phyloP scores from a whole-genome alignment of 2,113 vertebrate species.

The Psettodes erumei region DNA sequence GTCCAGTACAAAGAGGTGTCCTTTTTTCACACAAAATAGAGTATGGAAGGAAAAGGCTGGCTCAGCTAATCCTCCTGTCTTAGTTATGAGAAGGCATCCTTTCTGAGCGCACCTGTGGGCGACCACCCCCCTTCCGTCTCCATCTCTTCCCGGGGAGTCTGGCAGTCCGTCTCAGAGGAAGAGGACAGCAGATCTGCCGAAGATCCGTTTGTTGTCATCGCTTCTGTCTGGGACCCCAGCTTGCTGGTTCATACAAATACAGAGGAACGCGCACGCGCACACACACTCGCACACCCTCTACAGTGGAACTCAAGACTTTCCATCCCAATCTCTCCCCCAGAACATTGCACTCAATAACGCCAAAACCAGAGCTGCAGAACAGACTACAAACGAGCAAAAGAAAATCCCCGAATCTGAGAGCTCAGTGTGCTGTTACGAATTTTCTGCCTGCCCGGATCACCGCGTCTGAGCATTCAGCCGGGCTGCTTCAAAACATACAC shows the following conservation, averaged over 20 bases:
- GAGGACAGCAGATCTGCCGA: conserved; percentile 13
- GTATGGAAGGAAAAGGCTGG: background rate
- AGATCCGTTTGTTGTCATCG: conserved; percentile 34
- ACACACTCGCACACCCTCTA: background rate
- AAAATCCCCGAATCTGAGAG: conserved; percentile 61
- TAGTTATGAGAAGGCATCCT: conserved; percentile 11
- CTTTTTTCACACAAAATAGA: conserved; percentile 24
- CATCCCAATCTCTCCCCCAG: conserved; percentile 32
- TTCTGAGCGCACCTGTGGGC: conserved; percentile 20
- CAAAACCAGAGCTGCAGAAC: conserved; percentile 62
- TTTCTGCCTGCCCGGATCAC: conserved; percentile 65
- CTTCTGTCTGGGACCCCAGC: conserved; percentile 15
- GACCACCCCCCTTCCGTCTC: background rate
- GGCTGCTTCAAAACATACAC: conserved; percentile 44
- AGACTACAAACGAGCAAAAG: conserved; percentile 53
- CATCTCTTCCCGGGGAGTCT: background rate
- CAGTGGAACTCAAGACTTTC: conserved; percentile 26
- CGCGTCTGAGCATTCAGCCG: conserved; percentile 34
- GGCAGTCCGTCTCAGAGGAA: conserved; percentile 9
- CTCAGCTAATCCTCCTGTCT: conserved; percentile 14
- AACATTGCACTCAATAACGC: conserved; percentile 58
- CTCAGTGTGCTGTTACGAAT: conserved; percentile 57
- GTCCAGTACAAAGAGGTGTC: background rate
- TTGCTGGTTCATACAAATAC: conserved; percentile 23
- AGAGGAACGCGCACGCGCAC: conserved; percentile 8